A percentile compares a stretch with the other conserved stretches of the same genome.
These are phyloP conservation scores for Anoplolepis gracilipes DNA, from an alignment of 1,140 invertebrate species.

Conservation along the genomic window DNA sequence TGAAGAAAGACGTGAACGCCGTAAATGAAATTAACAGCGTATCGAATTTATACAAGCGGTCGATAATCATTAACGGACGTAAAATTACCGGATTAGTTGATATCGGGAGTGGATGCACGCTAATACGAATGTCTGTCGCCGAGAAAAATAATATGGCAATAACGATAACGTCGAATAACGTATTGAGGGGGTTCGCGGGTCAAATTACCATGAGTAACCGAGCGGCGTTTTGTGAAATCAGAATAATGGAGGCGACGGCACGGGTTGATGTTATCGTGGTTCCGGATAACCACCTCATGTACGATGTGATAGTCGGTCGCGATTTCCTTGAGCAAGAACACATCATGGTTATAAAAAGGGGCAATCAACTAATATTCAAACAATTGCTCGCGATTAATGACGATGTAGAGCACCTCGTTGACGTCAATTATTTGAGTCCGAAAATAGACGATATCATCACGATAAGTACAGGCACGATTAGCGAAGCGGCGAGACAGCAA, in stretches of 20 bases:
- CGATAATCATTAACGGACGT: too few species aligned
- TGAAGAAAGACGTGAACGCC: background rate
- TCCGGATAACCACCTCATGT: background rate
- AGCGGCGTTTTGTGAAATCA: background rate
- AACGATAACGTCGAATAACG: too few species aligned
- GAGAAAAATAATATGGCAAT: background rate
- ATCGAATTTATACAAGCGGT: background rate
- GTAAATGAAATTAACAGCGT: too few species aligned
- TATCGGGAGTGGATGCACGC: background rate
- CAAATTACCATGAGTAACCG: background rate
- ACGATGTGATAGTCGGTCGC: background rate
- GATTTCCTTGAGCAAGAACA: background rate
- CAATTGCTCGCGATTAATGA: background rate
- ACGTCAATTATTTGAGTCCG: background rate
- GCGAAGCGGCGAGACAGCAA: too few species aligned
- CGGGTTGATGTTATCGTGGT: background rate
- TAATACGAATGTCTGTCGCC: background rate
- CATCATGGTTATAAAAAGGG: background rate
- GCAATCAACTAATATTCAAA: background rate
- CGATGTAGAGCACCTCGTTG: fast-evolving
- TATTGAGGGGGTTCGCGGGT: background rate
- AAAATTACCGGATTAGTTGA: too few species aligned
- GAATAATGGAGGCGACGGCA: background rate
- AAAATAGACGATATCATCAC: too few species aligned
- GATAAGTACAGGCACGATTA: background rate